Evolutionary conservation across 2,888 invertebrate genomes (phyloP).

Genomic region (Sylvicola cinctus): DNA sequence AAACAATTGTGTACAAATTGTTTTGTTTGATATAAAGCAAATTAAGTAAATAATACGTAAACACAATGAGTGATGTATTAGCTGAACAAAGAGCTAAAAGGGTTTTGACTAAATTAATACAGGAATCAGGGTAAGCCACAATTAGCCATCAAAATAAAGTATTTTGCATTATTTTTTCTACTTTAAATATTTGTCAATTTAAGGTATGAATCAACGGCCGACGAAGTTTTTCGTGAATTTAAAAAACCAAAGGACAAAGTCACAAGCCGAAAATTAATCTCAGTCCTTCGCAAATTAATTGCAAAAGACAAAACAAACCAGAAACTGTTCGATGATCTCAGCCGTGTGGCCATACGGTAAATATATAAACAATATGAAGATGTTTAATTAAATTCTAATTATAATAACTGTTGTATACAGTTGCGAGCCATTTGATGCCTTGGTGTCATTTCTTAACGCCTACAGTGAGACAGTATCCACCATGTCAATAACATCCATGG

Average conservation of each 20-base stretch:
- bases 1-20: no score
- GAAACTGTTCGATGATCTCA: slow-evolving; percentile 15
- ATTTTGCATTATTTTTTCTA: neutral
- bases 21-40: no score
- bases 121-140: neutral
- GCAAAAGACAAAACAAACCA: slow-evolving; percentile 16
- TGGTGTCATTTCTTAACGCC: no score
- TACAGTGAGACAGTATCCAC: no score
- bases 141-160: no score
- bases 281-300: slow-evolving; percentile 16
- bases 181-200: slow-evolving; percentile 5
- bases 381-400: no score
- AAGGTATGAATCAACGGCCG: slow-evolving; percentile 16
- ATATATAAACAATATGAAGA: no score
- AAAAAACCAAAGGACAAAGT: slow-evolving; percentile 16
- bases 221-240: slow-evolving; percentile 18
- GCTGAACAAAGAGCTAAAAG: neutral
- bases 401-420: no score
- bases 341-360: neutral
- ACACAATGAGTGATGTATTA: no score
- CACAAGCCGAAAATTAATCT: slow-evolving; percentile 14
- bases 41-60: no score
- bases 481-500: no score
- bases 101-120: neutral
- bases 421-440: no score